Evolutionary conservation across 2,797 vertebrate species (phyloP).

Genomic region (Tolypeutes matacus): DNA sequence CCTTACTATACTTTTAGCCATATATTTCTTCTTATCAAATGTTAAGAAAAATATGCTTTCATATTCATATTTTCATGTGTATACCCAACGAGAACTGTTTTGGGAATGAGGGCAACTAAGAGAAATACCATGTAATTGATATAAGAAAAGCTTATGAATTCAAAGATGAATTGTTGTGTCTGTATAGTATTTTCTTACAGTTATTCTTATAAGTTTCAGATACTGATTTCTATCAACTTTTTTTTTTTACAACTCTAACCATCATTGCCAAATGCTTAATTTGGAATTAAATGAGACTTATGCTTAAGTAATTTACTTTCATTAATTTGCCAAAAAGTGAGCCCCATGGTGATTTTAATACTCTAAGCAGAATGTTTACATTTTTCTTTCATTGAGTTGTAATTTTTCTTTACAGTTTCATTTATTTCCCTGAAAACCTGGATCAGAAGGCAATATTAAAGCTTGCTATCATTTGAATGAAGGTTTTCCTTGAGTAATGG

Average conservation of each 20-base stretch:
- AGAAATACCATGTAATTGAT: slow-evolving; percentile 35
- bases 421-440: slow-evolving; percentile 67
- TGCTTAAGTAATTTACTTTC: slow-evolving; percentile 84
- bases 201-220: slow-evolving; percentile 64
- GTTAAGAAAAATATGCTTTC: slow-evolving; percentile 21
- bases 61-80: neutral
- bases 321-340: slow-evolving; percentile 82
- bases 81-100: neutral
- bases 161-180: slow-evolving; percentile 69
- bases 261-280: slow-evolving; percentile 83
- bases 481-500: neutral
- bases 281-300: slow-evolving; percentile 84
- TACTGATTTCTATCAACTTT: slow-evolving; percentile 77
- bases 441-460: slow-evolving; percentile 47
- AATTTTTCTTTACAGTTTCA: slow-evolving; percentile 70
- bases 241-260: slow-evolving; percentile 76
- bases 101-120: neutral
- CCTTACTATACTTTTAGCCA: slow-evolving; percentile 19
- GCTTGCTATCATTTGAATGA: neutral
- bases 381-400: slow-evolving; percentile 74
- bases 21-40: neutral
- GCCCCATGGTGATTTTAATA: slow-evolving; percentile 75
- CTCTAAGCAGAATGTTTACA: slow-evolving; percentile 65
- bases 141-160: slow-evolving; percentile 39
- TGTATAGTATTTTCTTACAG: slow-evolving; percentile 68